phyloP scores from a whole-genome alignment of 2,888 invertebrate genomes.

The Pristionchus mayeri region DNA sequence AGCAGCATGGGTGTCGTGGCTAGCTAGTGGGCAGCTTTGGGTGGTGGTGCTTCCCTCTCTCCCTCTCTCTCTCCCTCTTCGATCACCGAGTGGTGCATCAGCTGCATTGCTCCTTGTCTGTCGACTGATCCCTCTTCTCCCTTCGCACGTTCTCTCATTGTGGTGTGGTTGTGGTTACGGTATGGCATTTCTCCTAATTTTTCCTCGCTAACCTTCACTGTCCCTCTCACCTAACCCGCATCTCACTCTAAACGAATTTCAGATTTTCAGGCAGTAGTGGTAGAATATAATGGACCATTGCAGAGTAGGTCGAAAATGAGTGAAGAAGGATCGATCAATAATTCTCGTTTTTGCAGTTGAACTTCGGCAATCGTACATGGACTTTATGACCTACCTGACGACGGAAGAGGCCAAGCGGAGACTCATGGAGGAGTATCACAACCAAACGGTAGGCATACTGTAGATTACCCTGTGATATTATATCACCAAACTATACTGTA shows the following conservation, averaged over 20 bases:
- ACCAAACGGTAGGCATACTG: background rate
- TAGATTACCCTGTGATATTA: background rate
- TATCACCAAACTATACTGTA: too few species aligned
- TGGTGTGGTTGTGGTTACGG: constrained; percentile 25
- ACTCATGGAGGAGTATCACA: background rate
- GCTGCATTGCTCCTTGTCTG: constrained; percentile 41
- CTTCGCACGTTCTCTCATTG: background rate
- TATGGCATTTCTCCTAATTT: constrained; percentile 18
- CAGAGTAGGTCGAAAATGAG: background rate
- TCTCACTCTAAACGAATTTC: background rate
- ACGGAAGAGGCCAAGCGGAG: constrained; percentile 17
- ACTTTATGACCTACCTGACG: background rate
- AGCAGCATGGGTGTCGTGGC: background rate
- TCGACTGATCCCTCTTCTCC: constrained; percentile 17
- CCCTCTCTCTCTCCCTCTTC: background rate
- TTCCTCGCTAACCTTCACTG: background rate
- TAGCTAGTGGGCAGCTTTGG: constrained; percentile 1
- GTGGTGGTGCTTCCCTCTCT: background rate
- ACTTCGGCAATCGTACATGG: background rate
- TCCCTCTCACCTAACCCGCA: background rate
- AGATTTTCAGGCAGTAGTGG: background rate
- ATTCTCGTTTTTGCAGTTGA: constrained; percentile 31
- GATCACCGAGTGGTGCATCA: background rate
- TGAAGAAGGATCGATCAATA: background rate
- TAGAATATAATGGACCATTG: background rate